Evolutionary conservation across 2,797 vertebrate genomes (phyloP).

Genomic region (Oceanodroma leucorhoa): DNA sequence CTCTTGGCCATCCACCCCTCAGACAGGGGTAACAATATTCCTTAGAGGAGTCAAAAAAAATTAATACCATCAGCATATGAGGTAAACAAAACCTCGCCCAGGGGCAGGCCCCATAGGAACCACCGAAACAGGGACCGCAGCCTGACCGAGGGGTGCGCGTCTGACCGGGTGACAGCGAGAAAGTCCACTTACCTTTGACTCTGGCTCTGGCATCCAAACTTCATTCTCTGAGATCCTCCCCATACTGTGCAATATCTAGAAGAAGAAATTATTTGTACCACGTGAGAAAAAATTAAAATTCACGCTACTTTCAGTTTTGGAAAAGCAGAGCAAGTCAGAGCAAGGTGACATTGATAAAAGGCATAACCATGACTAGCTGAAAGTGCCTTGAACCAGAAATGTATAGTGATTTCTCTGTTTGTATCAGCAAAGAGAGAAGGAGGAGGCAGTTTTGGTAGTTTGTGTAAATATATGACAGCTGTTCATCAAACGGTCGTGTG

Average conservation of each 20-base stretch:
- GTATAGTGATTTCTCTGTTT: neutral
- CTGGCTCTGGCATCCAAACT: slow-evolving; percentile 76
- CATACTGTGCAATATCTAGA: slow-evolving; percentile 73
- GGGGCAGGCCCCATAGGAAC: neutral
- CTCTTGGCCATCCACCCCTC: neutral
- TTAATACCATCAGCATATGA: neutral
- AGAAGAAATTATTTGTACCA: neutral
- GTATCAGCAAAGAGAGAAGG: neutral
- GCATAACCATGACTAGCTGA: neutral
- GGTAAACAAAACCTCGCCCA: neutral
- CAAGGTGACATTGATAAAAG: neutral
- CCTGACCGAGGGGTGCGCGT: no score
- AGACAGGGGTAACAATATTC: neutral
- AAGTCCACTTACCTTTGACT: slow-evolving; percentile 64
- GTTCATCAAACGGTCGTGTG: neutral
- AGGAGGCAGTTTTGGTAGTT: neutral
- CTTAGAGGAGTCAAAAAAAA: neutral
- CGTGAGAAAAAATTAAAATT: neutral
- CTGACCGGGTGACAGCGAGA: neutral
- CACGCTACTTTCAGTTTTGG: neutral
- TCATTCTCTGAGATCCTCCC: slow-evolving; percentile 72
- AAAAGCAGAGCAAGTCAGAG: neutral
- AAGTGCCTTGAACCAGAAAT: neutral
- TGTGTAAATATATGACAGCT: neutral
- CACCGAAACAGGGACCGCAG: rapidly evolving